These are phyloP conservation scores for Amphiprion clarkii DNA, from an alignment of 2,797 vertebrate species.

Conservation along the genomic window DNA sequence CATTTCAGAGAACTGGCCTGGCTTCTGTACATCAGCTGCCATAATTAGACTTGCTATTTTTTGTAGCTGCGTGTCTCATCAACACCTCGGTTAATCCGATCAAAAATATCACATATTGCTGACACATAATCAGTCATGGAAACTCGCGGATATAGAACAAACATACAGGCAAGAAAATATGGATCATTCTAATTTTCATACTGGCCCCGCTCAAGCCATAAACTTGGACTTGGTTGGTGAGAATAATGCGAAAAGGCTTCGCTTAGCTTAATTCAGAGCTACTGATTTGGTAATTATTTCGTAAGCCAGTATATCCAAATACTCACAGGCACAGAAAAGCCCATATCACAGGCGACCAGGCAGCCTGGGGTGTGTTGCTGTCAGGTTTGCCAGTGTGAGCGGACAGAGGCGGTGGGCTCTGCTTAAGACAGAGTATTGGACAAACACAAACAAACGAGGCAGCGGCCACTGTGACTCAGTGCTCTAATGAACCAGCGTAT, in stretches of 20 bases:
- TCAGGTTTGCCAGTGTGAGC: conserved; percentile 80
- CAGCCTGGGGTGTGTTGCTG: conserved; percentile 75
- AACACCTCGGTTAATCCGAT: conserved; percentile 53
- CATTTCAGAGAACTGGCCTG: conserved; percentile 43
- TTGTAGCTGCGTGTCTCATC: conserved; percentile 33
- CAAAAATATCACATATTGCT: conserved; percentile 53
- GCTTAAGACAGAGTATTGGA: conserved; percentile 89
- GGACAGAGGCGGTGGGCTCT: conserved; percentile 81
- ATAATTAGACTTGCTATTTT: conserved; percentile 46
- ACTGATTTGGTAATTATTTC: conserved; percentile 73
- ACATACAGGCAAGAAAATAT: background rate
- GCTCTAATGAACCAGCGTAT: conserved; percentile 90
- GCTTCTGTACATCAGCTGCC: conserved; percentile 49
- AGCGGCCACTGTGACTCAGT: conserved; percentile 88
- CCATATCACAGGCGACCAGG: conserved; percentile 66
- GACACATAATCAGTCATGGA: conserved; percentile 55
- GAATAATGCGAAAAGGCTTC: conserved; percentile 34
- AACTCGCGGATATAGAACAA: conserved; percentile 28
- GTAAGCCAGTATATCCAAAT: conserved; percentile 64
- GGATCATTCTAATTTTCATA: conserved; percentile 12
- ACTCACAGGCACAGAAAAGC: conserved; percentile 55
- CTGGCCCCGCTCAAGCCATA: background rate
- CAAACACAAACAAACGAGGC: conserved; percentile 91
- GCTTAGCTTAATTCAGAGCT: conserved; percentile 52
- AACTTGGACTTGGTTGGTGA: conserved; percentile 24